phyloP scores from a whole-genome alignment of 1,140 invertebrate genomes.

The Zaprionus davidi region DNA sequence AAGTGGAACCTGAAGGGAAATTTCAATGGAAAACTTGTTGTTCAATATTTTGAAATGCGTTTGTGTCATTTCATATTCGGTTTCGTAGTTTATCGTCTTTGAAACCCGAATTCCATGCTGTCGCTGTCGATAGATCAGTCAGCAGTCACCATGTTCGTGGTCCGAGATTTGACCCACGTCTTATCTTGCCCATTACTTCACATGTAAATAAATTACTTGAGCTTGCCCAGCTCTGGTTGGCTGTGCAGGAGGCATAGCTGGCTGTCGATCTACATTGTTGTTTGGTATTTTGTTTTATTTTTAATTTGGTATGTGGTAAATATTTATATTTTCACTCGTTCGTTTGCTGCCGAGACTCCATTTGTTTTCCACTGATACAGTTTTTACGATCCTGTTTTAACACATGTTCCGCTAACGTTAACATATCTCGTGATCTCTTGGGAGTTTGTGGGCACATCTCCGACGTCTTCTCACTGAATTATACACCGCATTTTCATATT shows the following conservation, averaged over 20 bases:
- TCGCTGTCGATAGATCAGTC: conserved; percentile 48
- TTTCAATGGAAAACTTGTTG: conserved; percentile 71
- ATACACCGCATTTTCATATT: conserved; percentile 53
- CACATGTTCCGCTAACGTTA: conserved; percentile 65
- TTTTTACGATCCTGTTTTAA: conserved; percentile 67
- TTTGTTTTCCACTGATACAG: conserved; percentile 45
- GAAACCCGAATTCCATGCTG: conserved; percentile 46
- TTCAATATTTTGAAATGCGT: conserved; percentile 71
- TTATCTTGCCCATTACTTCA: conserved; percentile 60
- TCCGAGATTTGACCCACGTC: conserved; percentile 49
- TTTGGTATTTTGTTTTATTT: conserved; percentile 70
- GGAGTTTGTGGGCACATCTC: conserved; percentile 41
- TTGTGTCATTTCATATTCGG: conserved; percentile 32
- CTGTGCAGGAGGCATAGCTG: conserved; percentile 18
- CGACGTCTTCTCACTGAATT: conserved; percentile 14
- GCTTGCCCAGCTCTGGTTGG: conserved; percentile 20
- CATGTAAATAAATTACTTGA: conserved; percentile 67
- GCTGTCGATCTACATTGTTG: conserved; percentile 18
- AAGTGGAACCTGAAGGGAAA: conserved; percentile 53
- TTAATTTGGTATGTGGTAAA: conserved; percentile 63
- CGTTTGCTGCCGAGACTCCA: conserved; percentile 26
- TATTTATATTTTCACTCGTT: conserved; percentile 46
- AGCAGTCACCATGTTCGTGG: conserved; percentile 35
- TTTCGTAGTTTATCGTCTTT: conserved; percentile 62
- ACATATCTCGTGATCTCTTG: conserved; percentile 43